phyloP scores from a whole-genome alignment of 2,113 vertebrate species.

The Chrysemys picta region DNA sequence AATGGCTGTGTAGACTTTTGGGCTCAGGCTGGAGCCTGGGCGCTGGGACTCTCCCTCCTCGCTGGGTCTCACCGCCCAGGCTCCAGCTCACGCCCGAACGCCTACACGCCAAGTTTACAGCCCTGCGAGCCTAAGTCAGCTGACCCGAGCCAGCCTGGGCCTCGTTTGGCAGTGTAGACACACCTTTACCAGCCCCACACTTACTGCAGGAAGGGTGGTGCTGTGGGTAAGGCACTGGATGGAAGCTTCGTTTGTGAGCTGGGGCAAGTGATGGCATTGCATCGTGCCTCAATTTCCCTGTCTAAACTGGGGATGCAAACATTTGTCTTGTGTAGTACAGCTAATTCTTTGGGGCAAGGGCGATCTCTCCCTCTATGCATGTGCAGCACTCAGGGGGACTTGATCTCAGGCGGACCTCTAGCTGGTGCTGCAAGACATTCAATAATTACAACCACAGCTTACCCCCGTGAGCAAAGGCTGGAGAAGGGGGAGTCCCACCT shows the following conservation, averaged over 20 bases:
- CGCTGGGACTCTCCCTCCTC: no score
- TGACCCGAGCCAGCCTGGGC: no score
- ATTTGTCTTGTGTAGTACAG: not conserved
- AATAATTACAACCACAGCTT: not conserved
- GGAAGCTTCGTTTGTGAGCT: not conserved
- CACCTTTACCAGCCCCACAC: no score
- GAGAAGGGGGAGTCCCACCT: not conserved
- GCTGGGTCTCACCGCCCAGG: no score
- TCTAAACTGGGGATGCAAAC: not conserved
- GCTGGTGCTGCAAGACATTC: not conserved
- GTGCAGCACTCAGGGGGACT: not conserved
- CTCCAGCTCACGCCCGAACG: no score
- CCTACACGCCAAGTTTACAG: no score
- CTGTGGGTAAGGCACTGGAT: no score
- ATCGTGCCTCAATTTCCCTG: not conserved
- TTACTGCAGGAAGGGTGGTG: no score
- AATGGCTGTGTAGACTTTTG: not conserved
- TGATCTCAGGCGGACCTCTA: not conserved
- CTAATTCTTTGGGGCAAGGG: not conserved
- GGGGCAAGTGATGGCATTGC: not conserved
- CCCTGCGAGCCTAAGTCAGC: no score
- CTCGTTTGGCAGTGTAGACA: no score
- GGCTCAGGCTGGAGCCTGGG: not conserved
- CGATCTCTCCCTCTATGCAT: not conserved
- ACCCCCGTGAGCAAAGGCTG: not conserved